Conservation (phyloP, 2,888 invertebrate species). For the Cyclophora albipunctata region DNA sequence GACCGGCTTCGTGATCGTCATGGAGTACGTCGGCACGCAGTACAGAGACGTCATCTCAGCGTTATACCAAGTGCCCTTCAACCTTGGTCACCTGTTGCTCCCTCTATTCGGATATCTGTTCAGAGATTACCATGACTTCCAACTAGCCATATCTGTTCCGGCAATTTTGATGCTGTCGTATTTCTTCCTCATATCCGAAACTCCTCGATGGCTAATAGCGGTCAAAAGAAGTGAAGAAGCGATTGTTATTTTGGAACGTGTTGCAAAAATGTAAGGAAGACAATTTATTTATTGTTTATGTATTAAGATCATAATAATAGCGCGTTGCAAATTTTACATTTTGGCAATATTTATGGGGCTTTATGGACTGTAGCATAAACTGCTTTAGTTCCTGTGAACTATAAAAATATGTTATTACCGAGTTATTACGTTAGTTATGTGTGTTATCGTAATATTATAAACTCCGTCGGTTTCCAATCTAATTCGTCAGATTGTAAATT, state of each 20-base stretch:
- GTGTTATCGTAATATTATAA: too few relatives aligned
- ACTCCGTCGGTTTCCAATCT: too few relatives aligned
- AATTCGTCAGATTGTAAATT: too few relatives aligned
- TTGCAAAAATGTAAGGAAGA: constrained; percentile 71
- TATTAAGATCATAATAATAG: too few relatives aligned
- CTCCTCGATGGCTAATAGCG: constrained; percentile 86
- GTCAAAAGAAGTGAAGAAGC: constrained; percentile 81
- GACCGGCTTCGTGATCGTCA: constrained; percentile 72
- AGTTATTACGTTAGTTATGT: too few relatives aligned
- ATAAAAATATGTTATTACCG: too few relatives aligned
- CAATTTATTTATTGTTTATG: too few relatives aligned
- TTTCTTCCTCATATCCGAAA: constrained; percentile 83
- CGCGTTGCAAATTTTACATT: too few relatives aligned
- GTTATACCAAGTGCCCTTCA: constrained; percentile 81
- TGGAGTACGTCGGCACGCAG: constrained; percentile 79
- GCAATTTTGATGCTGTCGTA: constrained; percentile 76
- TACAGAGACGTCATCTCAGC: constrained; percentile 76
- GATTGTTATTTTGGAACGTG: constrained; percentile 77
- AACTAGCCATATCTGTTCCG: constrained; percentile 79
- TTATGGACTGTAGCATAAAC: too few relatives aligned
- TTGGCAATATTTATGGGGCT: too few relatives aligned
- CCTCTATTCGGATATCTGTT: constrained; percentile 78
- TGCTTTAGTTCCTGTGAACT: too few relatives aligned
- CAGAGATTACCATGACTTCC: constrained; percentile 78
- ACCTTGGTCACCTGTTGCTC: constrained; percentile 79